A percentile compares a stretch with the other conserved stretches of the same genome.
Conservation (phyloP, 2,113 vertebrate species). For the Gorsachius goisagi region DNA sequence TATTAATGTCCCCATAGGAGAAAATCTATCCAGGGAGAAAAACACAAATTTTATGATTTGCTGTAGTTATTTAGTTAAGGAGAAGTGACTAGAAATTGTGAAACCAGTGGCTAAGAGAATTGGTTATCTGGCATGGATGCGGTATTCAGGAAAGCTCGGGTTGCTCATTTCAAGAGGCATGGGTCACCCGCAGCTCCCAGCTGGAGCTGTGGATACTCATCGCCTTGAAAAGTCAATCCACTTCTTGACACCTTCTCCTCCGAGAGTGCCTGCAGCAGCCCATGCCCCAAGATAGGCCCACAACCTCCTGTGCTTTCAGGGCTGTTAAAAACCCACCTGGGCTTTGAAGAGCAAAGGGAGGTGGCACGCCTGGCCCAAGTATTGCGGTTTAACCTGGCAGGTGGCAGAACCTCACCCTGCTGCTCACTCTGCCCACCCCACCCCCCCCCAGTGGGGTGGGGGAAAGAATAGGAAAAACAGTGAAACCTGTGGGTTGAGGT, state of each 20-base stretch:
- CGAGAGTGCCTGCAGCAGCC: neutral
- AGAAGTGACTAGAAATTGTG: neutral
- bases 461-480: no score
- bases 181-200: neutral
- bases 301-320: neutral
- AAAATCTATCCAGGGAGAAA: conserved; percentile 26
- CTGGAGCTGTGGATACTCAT: neutral
- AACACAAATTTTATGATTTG: neutral
- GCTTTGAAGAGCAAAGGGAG: neutral
- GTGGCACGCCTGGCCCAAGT: no score
- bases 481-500: no score
- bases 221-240: neutral
- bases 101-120: neutral
- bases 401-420: no score
- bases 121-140: accelerated
- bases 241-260: neutral
- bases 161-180: neutral
- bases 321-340: neutral
- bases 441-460: no score
- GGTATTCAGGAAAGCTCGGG: neutral
- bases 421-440: no score
- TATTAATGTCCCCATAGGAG: conserved; percentile 31
- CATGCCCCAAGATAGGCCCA: neutral
- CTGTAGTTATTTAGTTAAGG: neutral
- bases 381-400: no score